Evolutionary conservation across 2,113 vertebrate species (phyloP).

Genomic region (Gymnarchus niloticus): DNA sequence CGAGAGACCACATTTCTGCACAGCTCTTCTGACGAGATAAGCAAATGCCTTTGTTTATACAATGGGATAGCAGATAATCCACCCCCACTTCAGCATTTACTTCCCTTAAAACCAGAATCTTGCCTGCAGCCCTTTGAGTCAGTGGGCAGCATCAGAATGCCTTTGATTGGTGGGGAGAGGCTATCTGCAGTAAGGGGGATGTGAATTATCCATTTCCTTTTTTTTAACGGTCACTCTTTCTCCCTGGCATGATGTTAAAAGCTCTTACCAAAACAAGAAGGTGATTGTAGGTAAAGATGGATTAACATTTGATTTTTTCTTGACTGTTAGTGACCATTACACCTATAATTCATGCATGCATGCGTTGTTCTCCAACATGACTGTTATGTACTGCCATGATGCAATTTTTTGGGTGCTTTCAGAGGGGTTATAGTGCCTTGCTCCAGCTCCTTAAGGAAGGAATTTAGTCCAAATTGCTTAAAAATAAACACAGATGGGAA

Average conservation of each 20-base stretch:
- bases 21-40: neutral
- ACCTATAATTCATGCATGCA: neutral
- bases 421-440: neutral
- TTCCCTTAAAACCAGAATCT: neutral
- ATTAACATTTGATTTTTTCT: neutral
- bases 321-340: neutral
- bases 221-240: neutral
- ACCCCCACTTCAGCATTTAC: neutral
- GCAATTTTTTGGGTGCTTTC: neutral
- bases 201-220: neutral
- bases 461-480: neutral
- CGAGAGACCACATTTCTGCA: neutral
- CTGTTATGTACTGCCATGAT: neutral
- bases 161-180: neutral
- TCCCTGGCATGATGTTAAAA: neutral
- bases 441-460: neutral
- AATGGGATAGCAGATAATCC: neutral
- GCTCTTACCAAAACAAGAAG: neutral
- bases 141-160: neutral
- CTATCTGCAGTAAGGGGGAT: neutral
- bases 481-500: conserved; percentile 7
- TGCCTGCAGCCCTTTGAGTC: neutral
- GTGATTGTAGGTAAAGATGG: neutral
- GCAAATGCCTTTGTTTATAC: neutral
- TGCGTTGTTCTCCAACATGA: too few species aligned